Base-by-base conservation (phyloP, 2,888 invertebrate species). In the Cryptocephalus primarius region DNA sequence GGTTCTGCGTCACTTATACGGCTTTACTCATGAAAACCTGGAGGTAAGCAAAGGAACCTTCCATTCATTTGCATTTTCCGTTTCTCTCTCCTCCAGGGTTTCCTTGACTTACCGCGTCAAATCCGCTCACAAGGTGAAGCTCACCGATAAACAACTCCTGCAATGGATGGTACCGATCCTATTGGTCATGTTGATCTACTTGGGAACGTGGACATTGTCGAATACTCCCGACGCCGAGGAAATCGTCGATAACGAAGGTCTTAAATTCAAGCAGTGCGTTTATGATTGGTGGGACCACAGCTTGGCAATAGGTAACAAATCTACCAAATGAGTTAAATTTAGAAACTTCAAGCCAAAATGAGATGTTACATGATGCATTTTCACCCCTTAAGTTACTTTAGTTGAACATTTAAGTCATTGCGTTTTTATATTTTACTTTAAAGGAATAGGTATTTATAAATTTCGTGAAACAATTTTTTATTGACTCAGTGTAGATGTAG, bases 221-320 rank as follows among this genome's bases (percentile, higher is more conserved):
- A 84, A 87, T 41, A 88, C 91, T 1, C 91, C 91, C 1, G 79
- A 78, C 54, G 88, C 88, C 33, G 85, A 86, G 72, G 82, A 80
- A 60, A 88, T 89, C 56, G 75, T 78, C 48, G 88, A 88, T 64
- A 80, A 82, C 56, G 74, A 75, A 56, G 84, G 83, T 44, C 74
- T 92, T 50, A 85, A 86, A 67, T 93, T 92, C 72, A 88, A 85
- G 63, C 88, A 90, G 64, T 94, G 94, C 70, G 80, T 83, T 33
- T 89, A 87, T 69, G 90, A 90, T 62, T 92, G 91, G 88, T 94
- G 93, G 92, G 90, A 90, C 75, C 92, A 92, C 69, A 89, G 88
- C 66, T 76, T 91, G 66, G 88, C 89, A 40, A 88, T 90, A 64
- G 90, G 92, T 82, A 58, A 57, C 54, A 22, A 33, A 40, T 22